Evolutionary conservation across 2,797 vertebrate species (phyloP), one percentile per base, ranked within the genome.

Genomic region (Apodemus agrarius): DNA sequence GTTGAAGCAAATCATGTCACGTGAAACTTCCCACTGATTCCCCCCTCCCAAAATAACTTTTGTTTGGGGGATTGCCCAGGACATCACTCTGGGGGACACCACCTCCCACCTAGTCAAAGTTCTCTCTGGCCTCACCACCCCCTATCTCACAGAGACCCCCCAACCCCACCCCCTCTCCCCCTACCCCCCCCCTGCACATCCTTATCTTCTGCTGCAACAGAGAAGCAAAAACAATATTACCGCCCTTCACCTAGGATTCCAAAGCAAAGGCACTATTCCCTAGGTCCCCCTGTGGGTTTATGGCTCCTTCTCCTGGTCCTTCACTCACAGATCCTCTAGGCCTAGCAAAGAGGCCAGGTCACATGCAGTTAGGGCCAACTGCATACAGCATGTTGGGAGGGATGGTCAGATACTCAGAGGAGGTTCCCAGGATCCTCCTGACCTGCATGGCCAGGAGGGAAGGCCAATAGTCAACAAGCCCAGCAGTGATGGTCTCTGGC

Each of bases 111-210:
- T 34, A 29, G 31, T 76, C 74, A 76, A 26, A 29, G 40, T 26
- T 76, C 72, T 76, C 74, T 76, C 74, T 43, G 21, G 72, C 37
- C 72, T 43, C 37, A 76, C 40, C 11, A 26, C 10, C 74, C 46
- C 40, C 74, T 40, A 6, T 43, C 37, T 46, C 40, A 40, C n/a
- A 6, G n/a, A 72, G 69, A 52, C 10, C 49, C 7, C 67, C n/a
- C n/a, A n/a, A n/a, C n/a, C n/a, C n/a, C n/a, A n/a, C n/a, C n/a
- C n/a, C n/a, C n/a, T n/a, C n/a, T n/a, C n/a, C 61, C 57, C 26
- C 29, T 65, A 6, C 37, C 37, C 21, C 4, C 37, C 1, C 1
- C 10, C 21, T 1, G n/a, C n/a, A n/a, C n/a, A 4, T 17, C 37
- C 10, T 43, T 43, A 40, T 76, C 11, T 43, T 43, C 11, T 26